phyloP scores from a whole-genome alignment of 2,797 vertebrate genomes.

The Scyliorhinus canicula region DNA sequence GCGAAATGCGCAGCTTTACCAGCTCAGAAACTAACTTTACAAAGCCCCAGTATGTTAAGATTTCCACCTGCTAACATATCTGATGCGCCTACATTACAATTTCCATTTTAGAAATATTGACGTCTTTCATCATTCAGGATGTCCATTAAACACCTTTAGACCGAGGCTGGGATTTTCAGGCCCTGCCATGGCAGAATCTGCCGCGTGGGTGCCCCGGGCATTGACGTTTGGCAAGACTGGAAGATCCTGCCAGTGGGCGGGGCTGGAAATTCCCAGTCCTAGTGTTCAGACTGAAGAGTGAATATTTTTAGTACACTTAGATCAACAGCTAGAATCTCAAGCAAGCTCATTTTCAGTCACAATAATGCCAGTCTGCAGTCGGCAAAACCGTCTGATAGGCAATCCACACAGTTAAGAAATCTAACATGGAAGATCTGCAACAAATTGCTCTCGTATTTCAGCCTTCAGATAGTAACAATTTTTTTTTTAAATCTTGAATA shows the following conservation, averaged over 20 bases:
- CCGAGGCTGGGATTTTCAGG: too few relatives aligned
- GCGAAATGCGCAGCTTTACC: not conserved
- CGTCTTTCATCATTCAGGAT: not conserved
- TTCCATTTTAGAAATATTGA: not conserved
- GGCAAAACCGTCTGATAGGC: not conserved
- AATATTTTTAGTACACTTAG: not conserved
- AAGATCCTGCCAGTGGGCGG: too few relatives aligned
- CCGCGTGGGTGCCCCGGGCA: too few relatives aligned
- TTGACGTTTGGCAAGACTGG: too few relatives aligned
- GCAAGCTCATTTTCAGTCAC: not conserved
- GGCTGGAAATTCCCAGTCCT: too few relatives aligned
- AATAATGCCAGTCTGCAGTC: not conserved
- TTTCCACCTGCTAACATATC: not conserved
- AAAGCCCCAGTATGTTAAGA: not conserved
- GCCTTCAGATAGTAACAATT: too few relatives aligned
- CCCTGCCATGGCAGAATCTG: too few relatives aligned
- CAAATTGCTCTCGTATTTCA: not conserved
- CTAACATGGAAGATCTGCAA: not conserved
- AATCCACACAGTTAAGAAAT: not conserved
- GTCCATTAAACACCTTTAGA: not conserved
- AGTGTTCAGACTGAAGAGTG: not conserved
- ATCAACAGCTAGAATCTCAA: not conserved
- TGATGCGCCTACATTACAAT: not conserved
- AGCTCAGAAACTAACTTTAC: not conserved
- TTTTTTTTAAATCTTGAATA: not conserved